Evolutionary conservation across 2,888 invertebrate species (phyloP), one percentile per base, ranked within the genome.

Genomic region (Villa cingulata): DNA sequence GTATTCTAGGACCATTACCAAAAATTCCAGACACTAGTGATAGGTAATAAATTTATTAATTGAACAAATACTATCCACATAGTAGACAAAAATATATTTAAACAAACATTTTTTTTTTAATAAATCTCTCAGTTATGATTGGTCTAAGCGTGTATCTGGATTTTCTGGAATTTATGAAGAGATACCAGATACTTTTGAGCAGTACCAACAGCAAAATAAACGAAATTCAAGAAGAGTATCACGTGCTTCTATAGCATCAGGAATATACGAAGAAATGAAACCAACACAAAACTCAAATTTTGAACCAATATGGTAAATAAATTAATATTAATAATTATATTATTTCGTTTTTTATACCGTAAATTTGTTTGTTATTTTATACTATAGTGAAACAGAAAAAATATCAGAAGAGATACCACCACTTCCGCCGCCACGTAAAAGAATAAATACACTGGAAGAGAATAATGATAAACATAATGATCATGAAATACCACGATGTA

Each of bases 241-340:
- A 0, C 59, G 66, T 2, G 58, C 59, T 1, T 70, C 70, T 0
- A 58, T 67, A 34, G 64, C 65, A 1, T 69, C 69, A 1, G 69
- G 68, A 4, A 69, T 69, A 20, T 69, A 69, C 51, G 70, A 70
- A 52, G 70, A 68, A 51, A 70, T 70, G 70, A 66, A 65, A 51
- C 58, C 63, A 2, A 4, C 65, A 51, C 58, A 62, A 1, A 37
- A 27, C 15, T 10, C 37, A 38, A 43, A 55, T 20, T 56, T 57
- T 34, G 53, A 58, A 16, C 48, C 57, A 1, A 56, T 61, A 19
- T 49, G 56, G 55, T 54, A 19, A 46, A 40, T 49, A 34, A 15
- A 17, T n/a, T n/a, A n/a, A n/a, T n/a, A n/a, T n/a, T n/a, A n/a
- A n/a, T n/a, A n/a, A n/a, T n/a, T n/a, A n/a, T n/a, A n/a, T n/a